Base-by-base conservation (phyloP, 1,140 invertebrate genomes). In the Diachasmimorpha longicaudata region DNA sequence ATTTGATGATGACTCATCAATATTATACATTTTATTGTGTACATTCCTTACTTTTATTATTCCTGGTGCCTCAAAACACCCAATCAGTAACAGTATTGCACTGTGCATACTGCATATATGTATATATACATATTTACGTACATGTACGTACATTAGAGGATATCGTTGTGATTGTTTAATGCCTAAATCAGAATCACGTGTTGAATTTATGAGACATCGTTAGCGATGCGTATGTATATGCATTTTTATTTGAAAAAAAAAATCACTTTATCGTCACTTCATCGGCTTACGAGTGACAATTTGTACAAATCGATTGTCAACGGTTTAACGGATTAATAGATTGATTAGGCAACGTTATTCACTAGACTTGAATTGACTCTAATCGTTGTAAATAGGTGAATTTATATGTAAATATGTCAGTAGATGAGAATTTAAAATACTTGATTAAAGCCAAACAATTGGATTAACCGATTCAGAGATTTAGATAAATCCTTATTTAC, bases 31-130 rank as follows among this genome's bases (percentile, higher is more conserved):
- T 63, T 25, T 63, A 25, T 63, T 25, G 5, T 63, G 58, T 63
- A 63, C 58, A 63, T 63, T 63, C 58, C 58, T 63, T 63, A 25
- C 36, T 1, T 39, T 39, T 4, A 68, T 25, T 66, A 88, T 88
- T 88, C 87, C 87, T 81, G 79, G 81, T 87, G 86, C 80, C 82
- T 81, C 75, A 81, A 81, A 81, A 75, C 80, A 80, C 82, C 76
- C 44, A 72, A 48, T 76, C 75, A 73, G 80, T 73, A 79, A 87
- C 81, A 85, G 85, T 86, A 85, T 86, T 86, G 83, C 83, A 82
- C 74, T 74, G 79, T 74, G 79, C 81, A 81, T 81, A 79, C 80
- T 83, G 79, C 80, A 79, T 86, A 63, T 19, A 63, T 63, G 58
- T 63, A 25, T 63, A 63, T 63, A 55, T 55, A 55, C 77, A 63